These are phyloP conservation scores for Cyclura pinguis DNA, from an alignment of 2,797 vertebrate genomes.

Conservation along the genomic window DNA sequence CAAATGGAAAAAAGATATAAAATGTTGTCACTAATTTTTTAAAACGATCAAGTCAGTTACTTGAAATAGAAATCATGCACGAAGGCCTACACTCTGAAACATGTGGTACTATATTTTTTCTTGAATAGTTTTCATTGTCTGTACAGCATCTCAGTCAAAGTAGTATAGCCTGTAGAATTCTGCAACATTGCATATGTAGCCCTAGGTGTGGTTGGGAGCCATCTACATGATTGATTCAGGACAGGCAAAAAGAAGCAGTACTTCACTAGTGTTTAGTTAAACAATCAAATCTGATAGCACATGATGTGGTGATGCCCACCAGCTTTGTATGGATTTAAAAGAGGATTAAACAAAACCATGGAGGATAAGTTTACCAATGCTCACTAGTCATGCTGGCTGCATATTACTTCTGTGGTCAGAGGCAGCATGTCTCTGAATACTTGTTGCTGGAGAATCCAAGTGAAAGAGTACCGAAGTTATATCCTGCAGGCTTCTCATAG, in stretches of 20 bases:
- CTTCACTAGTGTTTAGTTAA: not conserved
- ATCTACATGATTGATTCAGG: not conserved
- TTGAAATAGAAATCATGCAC: not conserved
- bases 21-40: not conserved
- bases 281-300: too few relatives aligned
- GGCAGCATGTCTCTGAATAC: too few relatives aligned
- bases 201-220: not conserved
- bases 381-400: too few relatives aligned
- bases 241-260: not conserved
- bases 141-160: slow-evolving; percentile 2
- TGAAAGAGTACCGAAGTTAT: too few relatives aligned
- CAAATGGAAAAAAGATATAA: not conserved
- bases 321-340: too few relatives aligned
- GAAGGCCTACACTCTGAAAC: not conserved
- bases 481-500: too few relatives aligned
- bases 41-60: not conserved
- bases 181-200: not conserved
- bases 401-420: too few relatives aligned
- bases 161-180: not conserved
- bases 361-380: too few relatives aligned
- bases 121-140: not conserved
- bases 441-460: too few relatives aligned
- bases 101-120: not conserved
- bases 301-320: too few relatives aligned
- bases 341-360: too few relatives aligned